Conservation (phyloP, 2,113 vertebrate genomes). For the Gambusia affinis region DNA sequence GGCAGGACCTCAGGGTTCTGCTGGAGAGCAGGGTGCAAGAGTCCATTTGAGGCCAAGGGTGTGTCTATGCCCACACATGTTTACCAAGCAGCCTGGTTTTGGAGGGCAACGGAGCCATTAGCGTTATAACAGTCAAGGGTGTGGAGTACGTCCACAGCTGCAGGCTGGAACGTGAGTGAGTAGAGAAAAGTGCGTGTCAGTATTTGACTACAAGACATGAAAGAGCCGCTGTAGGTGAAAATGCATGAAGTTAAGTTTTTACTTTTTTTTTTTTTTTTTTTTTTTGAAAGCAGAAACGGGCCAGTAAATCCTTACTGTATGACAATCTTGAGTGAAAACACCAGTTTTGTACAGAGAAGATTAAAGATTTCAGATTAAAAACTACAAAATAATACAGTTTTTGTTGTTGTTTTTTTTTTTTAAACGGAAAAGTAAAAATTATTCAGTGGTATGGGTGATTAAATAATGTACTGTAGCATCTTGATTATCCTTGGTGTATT, state of each 20-base stretch:
- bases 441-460: neutral
- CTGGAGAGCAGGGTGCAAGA: conserved; percentile 50
- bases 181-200: conserved; percentile 53
- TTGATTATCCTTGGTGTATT: neutral
- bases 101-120: conserved; percentile 19
- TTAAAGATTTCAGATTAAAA: neutral
- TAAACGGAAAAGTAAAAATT: neutral
- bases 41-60: conserved; percentile 56
- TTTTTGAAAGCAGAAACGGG: too few relatives aligned
- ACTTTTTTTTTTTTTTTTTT: too few relatives aligned
- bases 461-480: too few relatives aligned
- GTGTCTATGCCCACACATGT: conserved; percentile 22
- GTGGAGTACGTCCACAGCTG: conserved; percentile 9
- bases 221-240: neutral
- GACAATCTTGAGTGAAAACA: neutral
- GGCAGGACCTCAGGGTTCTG: conserved; percentile 58
- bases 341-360: too few relatives aligned
- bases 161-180: conserved; percentile 7
- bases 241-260: neutral
- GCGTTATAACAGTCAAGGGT: conserved; percentile 20
- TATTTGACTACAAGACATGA: neutral
- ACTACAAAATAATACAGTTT: neutral
- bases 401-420: too few relatives aligned
- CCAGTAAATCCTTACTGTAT: neutral
- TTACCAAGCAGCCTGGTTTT: conserved; percentile 16